Base-by-base conservation (phyloP, 1,140 invertebrate species). In the Cotesia glomerata region DNA sequence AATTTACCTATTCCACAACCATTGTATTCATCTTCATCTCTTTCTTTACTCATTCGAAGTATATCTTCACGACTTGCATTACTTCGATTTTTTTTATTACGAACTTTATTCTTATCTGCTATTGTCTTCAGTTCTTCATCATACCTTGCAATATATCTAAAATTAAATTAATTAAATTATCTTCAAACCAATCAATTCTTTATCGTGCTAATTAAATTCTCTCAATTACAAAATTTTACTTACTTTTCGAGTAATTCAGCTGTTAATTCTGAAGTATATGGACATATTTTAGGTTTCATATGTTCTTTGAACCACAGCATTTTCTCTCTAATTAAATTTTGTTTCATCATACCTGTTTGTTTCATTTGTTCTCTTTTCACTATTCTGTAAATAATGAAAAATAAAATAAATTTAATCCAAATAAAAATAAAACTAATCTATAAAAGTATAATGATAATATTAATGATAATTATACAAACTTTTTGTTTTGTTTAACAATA, bases 81-180 rank as follows among this genome's bases (percentile, higher is more conserved):
- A 78, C 94, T 93, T 26, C 92, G 88, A 78, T 90, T 91, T 81
- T 91, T 93, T 75, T 91, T 88, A 36, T 89, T 87, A 13, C 92
- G 91, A 51, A 95, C 90, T 0, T 92, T 92, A 78, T 93, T 91
- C 80, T 94, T 94, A 3, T 94, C 84, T 18, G 84, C 80, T 77
- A 95, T 95, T 83, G 94, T 92, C 76, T 92, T 89, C 36, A 94
- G 81, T 87, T 95, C 93, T 73, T 93, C 92, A 78, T 94, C 90
- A 85, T 95, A 93, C 62, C 93, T 86, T 2, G 82, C 76, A 63
- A 92, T 83, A 75, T 90, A 90, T 65, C 88, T 90, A 59, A 9
- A 77, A 76, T 69, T 45, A 45, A 45, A 45, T 45, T 45, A 45
- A 0, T 9, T 45, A 9, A 56, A 16, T 54, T 18, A n/a, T n/a